Base-by-base conservation (phyloP, 2,113 vertebrate genomes). In the Oryzias melastigma region DNA sequence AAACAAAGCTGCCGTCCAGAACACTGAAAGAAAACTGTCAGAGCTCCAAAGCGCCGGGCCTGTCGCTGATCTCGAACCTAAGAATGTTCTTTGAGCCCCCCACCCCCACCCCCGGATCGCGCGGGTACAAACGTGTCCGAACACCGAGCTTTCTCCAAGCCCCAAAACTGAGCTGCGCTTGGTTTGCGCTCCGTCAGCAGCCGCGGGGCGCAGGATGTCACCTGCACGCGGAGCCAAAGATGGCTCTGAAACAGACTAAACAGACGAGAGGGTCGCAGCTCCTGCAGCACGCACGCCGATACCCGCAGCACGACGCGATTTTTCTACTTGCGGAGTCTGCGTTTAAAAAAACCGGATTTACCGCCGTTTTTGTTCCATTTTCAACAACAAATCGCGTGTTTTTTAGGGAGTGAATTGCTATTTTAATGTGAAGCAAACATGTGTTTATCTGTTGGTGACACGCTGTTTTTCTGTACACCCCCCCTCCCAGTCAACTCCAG, bases 401-500 rank as follows among this genome's bases (percentile, higher is more conserved):
- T 12, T 12, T 10, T 7, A 29, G 3, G 35, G 8, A 35, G 35
- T 10, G 35, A 35, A 35, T 35, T 12, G 35, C 10, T 35, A 1
- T 35, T 35, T 35, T 12, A 35, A 12, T 35, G 35, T 35, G 6
- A 12, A 35, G 25, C 25, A 27, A 5, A 27, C 25, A 27, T 27
- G 5, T 35, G 35, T 12, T n/a, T 35, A 3, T 35, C 8, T 35
- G 35, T 35, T 35, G 35, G 35, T 35, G 35, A 52, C 48, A 35
- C 43, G 14, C 15, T 17, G 29, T 24, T 1, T n/a, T 44, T 1
- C 65, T 81, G 42, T 35, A 35, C 35, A 35, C 35, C 35, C 68
- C n/a, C 70, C 71, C 76, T 71, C 82, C 85, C 94, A 98, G 95
- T 95, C 89, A 96, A 84, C 83, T 82, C 94, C 73, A 94, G 91